Evolutionary conservation across 2,888 invertebrate species (phyloP).

Genomic region (Melipona bicolor): DNA sequence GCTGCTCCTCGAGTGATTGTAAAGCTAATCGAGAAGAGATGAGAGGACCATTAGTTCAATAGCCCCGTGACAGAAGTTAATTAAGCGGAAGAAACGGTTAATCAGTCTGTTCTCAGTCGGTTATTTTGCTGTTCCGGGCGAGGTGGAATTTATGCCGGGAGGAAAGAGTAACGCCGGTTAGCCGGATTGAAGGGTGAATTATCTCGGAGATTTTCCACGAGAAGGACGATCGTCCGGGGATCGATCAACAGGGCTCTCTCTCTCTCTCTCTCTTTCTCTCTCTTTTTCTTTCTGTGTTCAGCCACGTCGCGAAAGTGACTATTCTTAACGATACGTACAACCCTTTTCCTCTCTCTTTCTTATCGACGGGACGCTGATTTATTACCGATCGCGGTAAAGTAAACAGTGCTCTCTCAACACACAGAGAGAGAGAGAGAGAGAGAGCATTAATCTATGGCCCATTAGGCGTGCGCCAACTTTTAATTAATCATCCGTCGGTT

Average conservation of each 20-base stretch:
- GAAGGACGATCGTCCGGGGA: conserved; percentile 22
- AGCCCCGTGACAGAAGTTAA: conserved; percentile 21
- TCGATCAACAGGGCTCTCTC: conserved; percentile 49
- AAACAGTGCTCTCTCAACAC: conserved; percentile 68
- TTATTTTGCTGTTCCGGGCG: conserved; percentile 33
- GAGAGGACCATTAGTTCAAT: not conserved
- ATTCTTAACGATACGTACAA: conserved; percentile 63
- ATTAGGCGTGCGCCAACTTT: conserved; percentile 74
- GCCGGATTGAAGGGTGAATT: conserved; percentile 55
- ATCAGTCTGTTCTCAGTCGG: not conserved
- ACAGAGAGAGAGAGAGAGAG: conserved; percentile 1
- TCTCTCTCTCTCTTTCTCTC: conserved; percentile 7
- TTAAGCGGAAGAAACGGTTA: conserved; percentile 32
- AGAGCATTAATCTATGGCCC: conserved; percentile 77
- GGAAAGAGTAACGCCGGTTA: conserved; percentile 41
- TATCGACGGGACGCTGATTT: conserved; percentile 71
- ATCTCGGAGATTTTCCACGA: conserved; percentile 44
- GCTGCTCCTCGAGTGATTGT: not conserved
- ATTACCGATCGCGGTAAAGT: conserved; percentile 64
- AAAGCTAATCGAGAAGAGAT: not conserved
- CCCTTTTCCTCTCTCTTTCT: conserved; percentile 51
- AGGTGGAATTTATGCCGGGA: conserved; percentile 34
- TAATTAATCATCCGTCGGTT: conserved; percentile 76
- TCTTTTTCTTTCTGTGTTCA: conserved; percentile 32
- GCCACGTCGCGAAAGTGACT: conserved; percentile 55